Base-by-base conservation (phyloP, 2,888 invertebrate species). In the Nephrotoma flavescens region DNA sequence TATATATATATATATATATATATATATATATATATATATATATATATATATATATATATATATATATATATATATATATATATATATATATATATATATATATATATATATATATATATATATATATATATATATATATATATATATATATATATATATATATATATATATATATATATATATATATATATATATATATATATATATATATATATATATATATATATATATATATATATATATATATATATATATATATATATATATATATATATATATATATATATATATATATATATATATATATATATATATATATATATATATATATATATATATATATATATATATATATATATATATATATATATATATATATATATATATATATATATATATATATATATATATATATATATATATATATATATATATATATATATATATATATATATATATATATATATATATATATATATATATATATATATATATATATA, bases 1-100 rank as follows among this genome's bases (percentile, higher is more conserved):
- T 83, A 83, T 83, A 83, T 83, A 83, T 83, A 83, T 83, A 83
- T 83, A 19, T 83, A 83, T 83, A 83, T 83, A 83, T 83, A 83
- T 83, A 83, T 83, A 83, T 83, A 83, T 83, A 83, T 83, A 83
- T 83, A 83, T 83, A 83, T 83, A 83, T 83, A 83, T 83, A 83
- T 83, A 83, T 83, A 83, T 83, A 83, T 83, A 83, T 83, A 83
- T 83, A 83, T 83, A 83, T 83, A 83, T 83, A 83, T 83, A 4
- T 83, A 83, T 31, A 83, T 47, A 47, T 47, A 47, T 83, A 83
- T 83, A 83, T 83, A 83, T 83, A 83, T 83, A 83, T 83, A 83
- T 83, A 83, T 83, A 83, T 83, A 83, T 19, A 83, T 83, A 83
- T 83, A 83, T 83, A 83, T 83, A 83, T 83, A 83, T 83, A 83